Conservation (phyloP, 2,797 vertebrate species). For the Anguilla marmorata region DNA sequence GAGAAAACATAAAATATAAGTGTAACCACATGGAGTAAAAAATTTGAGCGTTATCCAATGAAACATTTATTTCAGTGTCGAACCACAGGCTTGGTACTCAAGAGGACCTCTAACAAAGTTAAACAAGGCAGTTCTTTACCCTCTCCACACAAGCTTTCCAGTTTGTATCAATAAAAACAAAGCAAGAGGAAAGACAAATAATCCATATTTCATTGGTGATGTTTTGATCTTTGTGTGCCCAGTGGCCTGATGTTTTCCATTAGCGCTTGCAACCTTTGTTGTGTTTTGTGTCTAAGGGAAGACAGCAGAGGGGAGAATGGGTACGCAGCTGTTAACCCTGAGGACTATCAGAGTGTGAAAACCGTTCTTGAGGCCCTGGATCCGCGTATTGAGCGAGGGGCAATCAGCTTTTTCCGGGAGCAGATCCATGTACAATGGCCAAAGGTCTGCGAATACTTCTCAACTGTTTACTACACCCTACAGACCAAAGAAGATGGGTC, state of each 20-base stretch:
- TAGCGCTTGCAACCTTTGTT: not conserved
- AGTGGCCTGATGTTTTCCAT: constrained; percentile 6
- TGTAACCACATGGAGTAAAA: not conserved
- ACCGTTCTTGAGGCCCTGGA: not conserved
- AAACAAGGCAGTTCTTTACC: not conserved
- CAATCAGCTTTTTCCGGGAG: not conserved
- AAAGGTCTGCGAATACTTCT: no score
- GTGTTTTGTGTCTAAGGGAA: not conserved
- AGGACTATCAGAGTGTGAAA: not conserved
- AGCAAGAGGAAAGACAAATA: not conserved
- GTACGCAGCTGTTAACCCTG: not conserved
- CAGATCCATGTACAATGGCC: not conserved
- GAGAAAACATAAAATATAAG: not conserved
- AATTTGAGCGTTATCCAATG: not conserved
- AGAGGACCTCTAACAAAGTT: not conserved
- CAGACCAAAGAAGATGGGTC: no score
- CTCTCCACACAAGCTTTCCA: constrained; percentile 46
- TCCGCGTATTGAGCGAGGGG: constrained; percentile 1
- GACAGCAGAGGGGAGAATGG: not conserved
- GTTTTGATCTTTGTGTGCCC: constrained; percentile 17
- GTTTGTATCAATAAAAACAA: constrained; percentile 44
- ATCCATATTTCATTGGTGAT: constrained; percentile 24
- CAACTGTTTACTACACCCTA: no score
- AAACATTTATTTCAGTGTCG: not conserved
- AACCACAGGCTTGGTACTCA: not conserved